phyloP scores from a whole-genome alignment of 2,797 vertebrate species.

The Holocentrus rufus region DNA sequence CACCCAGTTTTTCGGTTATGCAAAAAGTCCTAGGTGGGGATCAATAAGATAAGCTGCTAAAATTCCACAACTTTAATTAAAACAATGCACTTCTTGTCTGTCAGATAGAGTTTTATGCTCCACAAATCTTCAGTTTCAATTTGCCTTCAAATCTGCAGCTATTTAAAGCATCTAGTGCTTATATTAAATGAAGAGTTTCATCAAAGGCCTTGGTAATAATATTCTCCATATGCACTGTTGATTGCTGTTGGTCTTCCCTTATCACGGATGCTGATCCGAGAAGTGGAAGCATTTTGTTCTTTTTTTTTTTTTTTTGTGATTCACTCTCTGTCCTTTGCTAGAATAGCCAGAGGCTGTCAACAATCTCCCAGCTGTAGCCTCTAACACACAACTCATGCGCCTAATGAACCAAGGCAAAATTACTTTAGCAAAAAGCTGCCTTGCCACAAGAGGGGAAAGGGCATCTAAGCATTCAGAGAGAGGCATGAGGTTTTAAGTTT shows the following conservation, averaged over 20 bases:
- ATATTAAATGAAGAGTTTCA: constrained; percentile 21
- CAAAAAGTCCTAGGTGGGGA: background rate
- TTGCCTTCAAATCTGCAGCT: constrained; percentile 1
- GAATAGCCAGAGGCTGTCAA: constrained; percentile 75
- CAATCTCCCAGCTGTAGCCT: constrained; percentile 77
- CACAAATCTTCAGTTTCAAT: constrained; percentile 17
- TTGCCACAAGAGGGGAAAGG: constrained; percentile 55
- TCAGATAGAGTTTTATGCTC: background rate
- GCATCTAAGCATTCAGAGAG: constrained; percentile 54
- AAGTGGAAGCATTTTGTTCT: constrained; percentile 63
- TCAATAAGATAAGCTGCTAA: background rate
- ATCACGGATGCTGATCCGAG: constrained; percentile 49
- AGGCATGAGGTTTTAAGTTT: constrained; percentile 31
- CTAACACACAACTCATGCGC: constrained; percentile 75
- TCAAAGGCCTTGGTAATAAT: constrained; percentile 9
- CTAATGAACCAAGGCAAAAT: constrained; percentile 80
- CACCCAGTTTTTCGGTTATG: no score
- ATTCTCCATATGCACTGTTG: constrained; percentile 15
- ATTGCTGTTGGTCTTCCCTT: constrained; percentile 52
- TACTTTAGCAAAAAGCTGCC: constrained; percentile 72
- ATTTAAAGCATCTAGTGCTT: constrained; percentile 13
- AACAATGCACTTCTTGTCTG: no score
- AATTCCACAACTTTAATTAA: background rate
- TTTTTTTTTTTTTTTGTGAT: constrained; percentile 64
- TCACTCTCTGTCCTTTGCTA: constrained; percentile 64